Evolutionary conservation across 2,797 vertebrate species (phyloP), one percentile per base, ranked within the genome.

Genomic region (Spea hammondii): DNA sequence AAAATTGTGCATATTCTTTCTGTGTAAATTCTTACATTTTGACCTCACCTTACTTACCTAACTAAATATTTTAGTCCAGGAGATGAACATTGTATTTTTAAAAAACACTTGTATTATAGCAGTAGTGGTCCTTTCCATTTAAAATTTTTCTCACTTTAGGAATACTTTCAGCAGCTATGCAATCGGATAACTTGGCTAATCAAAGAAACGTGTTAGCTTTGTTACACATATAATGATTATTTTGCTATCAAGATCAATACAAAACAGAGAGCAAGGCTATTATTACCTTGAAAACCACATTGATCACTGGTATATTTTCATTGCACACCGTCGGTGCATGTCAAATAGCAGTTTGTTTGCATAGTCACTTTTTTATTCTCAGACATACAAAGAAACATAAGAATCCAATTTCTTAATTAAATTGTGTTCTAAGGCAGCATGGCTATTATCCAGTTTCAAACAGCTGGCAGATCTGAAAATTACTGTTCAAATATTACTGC

Each of bases 391-490:
- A 8, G 32, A 55, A 12, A 32, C 51, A 17, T 7, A 69, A 70
- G 8, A 55, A 44, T 55, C 6, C 6, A 54, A 45, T 70, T 54
- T 44, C 51, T 32, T 54, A 70, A 54, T 70, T 70, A 54, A 70
- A 70, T 70, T 44, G 17, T 70, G 51, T 70, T 70, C 12, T 70
- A 32, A 70, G 51, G 69, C 69, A 54, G 8, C 50, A 70, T 70
- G 67, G 48, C 17, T 69, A 51, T 50, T 69, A 50, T 69, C 11
- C 51, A 54, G 47, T 70, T 54, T n/a, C 8, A 70, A 70, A 55
- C 14, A 70, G 50, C 51, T 44, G 14, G 10, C 50, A 70, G 17
- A 14, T 54, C 14, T 70, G 50, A 54, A 70, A 32, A 70, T 70
- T 32, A 70, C 69, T 55, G 8, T 55, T 14, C 49, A 69, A 51